Evolutionary conservation across 2,888 invertebrate species (phyloP), one percentile per base, ranked within the genome.

Genomic region (Plagodis pulveraria): DNA sequence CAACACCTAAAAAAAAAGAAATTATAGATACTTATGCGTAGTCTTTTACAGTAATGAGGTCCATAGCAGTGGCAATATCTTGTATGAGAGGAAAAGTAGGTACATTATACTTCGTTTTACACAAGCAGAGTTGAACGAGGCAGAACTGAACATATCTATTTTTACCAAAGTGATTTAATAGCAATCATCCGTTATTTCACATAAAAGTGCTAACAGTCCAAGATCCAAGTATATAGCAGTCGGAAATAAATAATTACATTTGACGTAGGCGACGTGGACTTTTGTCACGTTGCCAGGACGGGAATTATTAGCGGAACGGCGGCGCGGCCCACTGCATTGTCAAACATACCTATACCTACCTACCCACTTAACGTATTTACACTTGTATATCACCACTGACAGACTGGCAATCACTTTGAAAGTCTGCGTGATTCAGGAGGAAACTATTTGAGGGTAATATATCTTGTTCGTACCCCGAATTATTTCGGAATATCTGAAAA

Each of bases 231-330:
- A 53, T 51, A 43, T 50, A 48, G 60, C 65, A 57, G 66, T 79
- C 73, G 77, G 77, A 79, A 76, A 79, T 78, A 79, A 76, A 80
- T 77, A 73, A 78, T 78, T 72, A 67, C 66, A 72, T 72, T 71
- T 73, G 76, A 77, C 72, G 74, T 62, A 63, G 67, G 64, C 40
- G 40, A 77, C 77, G 76, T 76, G 38, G 51, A 45, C 53, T 49
- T 56, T 72, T 77, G 83, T 74, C 76, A 77, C 50, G 34, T 47
- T 78, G 84, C 84, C 83, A 84, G 72, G 60, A 53, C 56, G 66
- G 62, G 68, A 72, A 70, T 73, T 76, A 73, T 77, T 71, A 73
- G 70, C 67, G 69, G 56, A 55, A 59, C 66, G 66, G 62, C 44
- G 76, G 67, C 51, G 50, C 57, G 47, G 46, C 40, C 33, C 40